Evolutionary conservation across 2,113 vertebrate genomes (phyloP), one percentile per base, ranked within the genome.

Genomic region (Suricata suricatta): DNA sequence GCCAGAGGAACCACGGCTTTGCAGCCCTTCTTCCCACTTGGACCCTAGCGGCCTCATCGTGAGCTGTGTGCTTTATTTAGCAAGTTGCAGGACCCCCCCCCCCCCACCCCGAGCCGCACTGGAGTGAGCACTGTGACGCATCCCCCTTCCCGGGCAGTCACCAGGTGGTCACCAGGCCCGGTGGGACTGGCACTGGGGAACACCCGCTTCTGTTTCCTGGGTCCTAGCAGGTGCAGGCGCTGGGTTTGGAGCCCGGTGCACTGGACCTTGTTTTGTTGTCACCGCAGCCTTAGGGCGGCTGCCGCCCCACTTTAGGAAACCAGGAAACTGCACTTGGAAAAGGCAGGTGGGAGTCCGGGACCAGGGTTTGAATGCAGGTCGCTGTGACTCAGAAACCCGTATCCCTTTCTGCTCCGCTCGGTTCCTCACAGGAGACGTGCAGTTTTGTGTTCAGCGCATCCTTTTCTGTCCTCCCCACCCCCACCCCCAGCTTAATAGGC

Each of bases 351-450:
- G 66, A 76, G 21, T 29, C 83, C 2, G 0, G 77, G 71, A 64
- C 14, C 47, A 29, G 9, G 15, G 5, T 44, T 47, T 44, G 50
- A 12, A 52, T 4, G 16, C 50, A n/a, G n/a, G 47, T 38, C 19
- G 0, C 29, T 35, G 64, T 27, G 92, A 35, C 33, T 76, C 23
- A 17, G 10, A 88, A 27, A 17, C 47, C 88, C 13, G 1, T 1
- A 1, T 33, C 77, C 29, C 63, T 82, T 19, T n/a, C 44, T 29
- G 33, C 50, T 11, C 12, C 0, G 0, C 6, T 6, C 0, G 0
- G 9, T n/a, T 81, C 35, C 47, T 54, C 19, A 13, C 16, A 5
- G 31, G 33, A 74, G 69, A 69, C 5, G 0, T 31, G 57, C 54
- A 33, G 0, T 52, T 82, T 35, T 60, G 23, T 69, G n/a, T 66